These are phyloP conservation scores for Oscheius onirici DNA, from an alignment of 2,888 invertebrate species.

Conservation along the genomic window DNA sequence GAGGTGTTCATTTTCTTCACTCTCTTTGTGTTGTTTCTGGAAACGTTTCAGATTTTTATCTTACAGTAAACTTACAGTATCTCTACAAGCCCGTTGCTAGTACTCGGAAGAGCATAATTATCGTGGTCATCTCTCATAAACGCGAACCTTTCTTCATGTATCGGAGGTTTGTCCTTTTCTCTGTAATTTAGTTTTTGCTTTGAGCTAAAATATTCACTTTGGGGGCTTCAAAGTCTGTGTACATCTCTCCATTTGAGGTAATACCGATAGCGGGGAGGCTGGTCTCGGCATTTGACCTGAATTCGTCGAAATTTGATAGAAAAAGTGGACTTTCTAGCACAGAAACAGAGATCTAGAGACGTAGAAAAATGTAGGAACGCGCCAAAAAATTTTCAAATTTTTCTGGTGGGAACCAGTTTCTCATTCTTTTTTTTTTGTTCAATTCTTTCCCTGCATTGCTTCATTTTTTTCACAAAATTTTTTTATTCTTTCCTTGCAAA, in stretches of 20 bases:
- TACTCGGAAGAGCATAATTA: slow-evolving; percentile 8
- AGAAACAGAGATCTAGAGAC: too few relatives aligned
- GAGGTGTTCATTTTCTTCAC: slow-evolving; percentile 7
- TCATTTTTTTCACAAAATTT: too few relatives aligned
- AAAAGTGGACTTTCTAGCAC: too few relatives aligned
- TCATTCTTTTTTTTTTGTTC: too few relatives aligned
- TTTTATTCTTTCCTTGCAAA: too few relatives aligned
- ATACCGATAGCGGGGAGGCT: slow-evolving; percentile 4
- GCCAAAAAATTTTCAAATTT: too few relatives aligned
- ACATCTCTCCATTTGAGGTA: slow-evolving; percentile 17
- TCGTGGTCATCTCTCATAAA: slow-evolving; percentile 6
- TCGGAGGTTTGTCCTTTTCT: slow-evolving; percentile 6
- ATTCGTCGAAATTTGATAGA: too few relatives aligned
- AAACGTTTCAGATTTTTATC: neutral
- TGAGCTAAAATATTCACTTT: neutral
- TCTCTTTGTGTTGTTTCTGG: slow-evolving; percentile 3
- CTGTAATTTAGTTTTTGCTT: neutral
- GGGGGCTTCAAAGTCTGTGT: slow-evolving; percentile 3
- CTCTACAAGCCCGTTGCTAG: slow-evolving; percentile 18
- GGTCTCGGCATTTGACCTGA: slow-evolving; percentile 14
- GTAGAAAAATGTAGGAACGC: too few relatives aligned
- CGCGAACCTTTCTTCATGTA: neutral
- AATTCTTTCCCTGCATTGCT: too few relatives aligned
- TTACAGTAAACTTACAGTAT: neutral
- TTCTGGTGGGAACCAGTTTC: too few relatives aligned